phyloP scores from a whole-genome alignment of 2,113 vertebrate genomes.

The Hucho hucho region DNA sequence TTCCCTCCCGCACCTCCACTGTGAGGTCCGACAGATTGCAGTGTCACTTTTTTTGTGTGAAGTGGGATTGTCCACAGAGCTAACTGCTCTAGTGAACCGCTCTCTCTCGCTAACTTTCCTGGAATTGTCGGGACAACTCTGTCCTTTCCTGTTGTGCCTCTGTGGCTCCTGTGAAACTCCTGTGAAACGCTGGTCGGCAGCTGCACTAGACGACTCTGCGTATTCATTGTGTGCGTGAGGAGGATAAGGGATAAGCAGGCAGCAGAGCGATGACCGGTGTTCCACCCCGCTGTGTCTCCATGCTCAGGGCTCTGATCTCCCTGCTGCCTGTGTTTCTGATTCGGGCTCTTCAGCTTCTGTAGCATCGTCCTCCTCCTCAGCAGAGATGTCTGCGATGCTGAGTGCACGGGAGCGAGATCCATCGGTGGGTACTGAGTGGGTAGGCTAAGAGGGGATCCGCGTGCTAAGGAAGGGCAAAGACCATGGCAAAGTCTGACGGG shows the following conservation, averaged over 20 bases:
- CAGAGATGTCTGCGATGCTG: constrained; percentile 70
- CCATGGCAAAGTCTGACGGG: too few species aligned
- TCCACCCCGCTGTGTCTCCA: neutral
- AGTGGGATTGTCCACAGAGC: constrained; percentile 12
- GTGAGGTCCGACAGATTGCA: constrained; percentile 49
- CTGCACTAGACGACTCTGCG: neutral
- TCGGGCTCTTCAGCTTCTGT: constrained; percentile 32
- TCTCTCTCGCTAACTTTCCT: constrained; percentile 74
- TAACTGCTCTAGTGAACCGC: constrained; percentile 18
- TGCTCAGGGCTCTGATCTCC: constrained; percentile 28
- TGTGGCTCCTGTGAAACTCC: constrained; percentile 55
- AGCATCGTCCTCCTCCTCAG: constrained; percentile 43
- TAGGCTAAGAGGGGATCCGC: neutral
- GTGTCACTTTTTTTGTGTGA: constrained; percentile 43
- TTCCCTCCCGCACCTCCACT: constrained; percentile 13
- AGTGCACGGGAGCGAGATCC: constrained; percentile 69
- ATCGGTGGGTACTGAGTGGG: constrained; percentile 77
- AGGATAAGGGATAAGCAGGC: neutral
- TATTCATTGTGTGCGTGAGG: constrained; percentile 13
- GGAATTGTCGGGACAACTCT: constrained; percentile 77
- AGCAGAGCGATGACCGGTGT: neutral
- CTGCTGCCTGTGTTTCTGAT: constrained; percentile 32
- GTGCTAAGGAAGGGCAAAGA: neutral
- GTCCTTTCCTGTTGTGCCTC: constrained; percentile 79
- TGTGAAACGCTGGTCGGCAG: constrained; percentile 16